Evolutionary conservation across 2,888 invertebrate species (phyloP).

Genomic region (Agonopterix alstromeriana): DNA sequence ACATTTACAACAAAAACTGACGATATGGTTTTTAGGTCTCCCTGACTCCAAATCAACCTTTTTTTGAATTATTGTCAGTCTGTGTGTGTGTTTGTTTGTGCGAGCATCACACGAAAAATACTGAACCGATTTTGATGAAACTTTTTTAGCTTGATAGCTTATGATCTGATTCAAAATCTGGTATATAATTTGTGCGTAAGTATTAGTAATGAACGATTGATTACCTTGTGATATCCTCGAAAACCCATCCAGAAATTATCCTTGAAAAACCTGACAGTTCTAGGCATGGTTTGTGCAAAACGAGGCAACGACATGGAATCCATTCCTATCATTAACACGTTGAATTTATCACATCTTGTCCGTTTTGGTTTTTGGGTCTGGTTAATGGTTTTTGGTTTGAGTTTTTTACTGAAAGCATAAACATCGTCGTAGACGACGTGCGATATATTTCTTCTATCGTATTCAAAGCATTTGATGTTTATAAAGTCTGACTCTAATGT

Average conservation of each 20-base stretch:
- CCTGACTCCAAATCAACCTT: no score
- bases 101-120: no score
- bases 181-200: no score
- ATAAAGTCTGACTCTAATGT: conserved; percentile 47
- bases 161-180: no score
- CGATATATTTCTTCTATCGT: conserved; percentile 31
- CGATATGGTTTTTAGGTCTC: no score
- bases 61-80: no score
- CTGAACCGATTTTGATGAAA: no score
- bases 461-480: conserved; percentile 47
- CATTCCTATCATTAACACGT: conserved; percentile 87
- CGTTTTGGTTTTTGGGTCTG: conserved; percentile 18
- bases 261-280: conserved; percentile 80
- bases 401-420: conserved; percentile 66
- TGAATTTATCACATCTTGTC: conserved; percentile 39
- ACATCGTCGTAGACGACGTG: conserved; percentile 49
- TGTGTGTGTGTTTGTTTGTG: no score
- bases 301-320: conserved; percentile 91
- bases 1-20: no score
- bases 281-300: conserved; percentile 84
- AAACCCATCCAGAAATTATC: conserved; percentile 83
- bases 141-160: no score
- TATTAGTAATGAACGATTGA: neutral
- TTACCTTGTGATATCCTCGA: conserved; percentile 83
- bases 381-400: conserved; percentile 21